Base-by-base conservation (phyloP, 2,797 vertebrate genomes). In the Pantherophis alleghaniensis region DNA sequence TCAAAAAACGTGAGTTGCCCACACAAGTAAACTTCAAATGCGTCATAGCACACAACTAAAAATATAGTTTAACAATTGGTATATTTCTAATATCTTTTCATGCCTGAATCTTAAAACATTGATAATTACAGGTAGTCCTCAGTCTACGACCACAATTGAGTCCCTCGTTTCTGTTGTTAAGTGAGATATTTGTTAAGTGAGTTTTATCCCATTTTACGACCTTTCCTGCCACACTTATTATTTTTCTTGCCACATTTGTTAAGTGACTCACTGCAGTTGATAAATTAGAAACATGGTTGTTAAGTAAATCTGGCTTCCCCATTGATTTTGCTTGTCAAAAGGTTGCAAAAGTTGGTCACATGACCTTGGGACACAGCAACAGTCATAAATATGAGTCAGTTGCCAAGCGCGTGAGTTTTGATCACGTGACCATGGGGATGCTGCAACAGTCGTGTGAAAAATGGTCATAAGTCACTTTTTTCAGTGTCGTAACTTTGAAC, bases 21-120 rank as follows among this genome's bases (percentile, higher is more conserved):
- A 12, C 9, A n/a, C 16, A 83, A 51, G 42, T 13, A 59, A 59
- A 88, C 28, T 51, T 89, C 57, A 10, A 83, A 42, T 47, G 56
- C 0, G 3, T 51, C 28, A 47, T 5, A 92, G 88, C 0, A 87
- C 10, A 9, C 22, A n/a, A 63, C 12, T n/a, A 90, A 86, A 83
- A 37, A 56, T 51, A 92, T 59, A 4, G 51, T 92, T 95, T 91
- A 95, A 94, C 93, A 96, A 87, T 86, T 90, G 88, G 87, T 42
- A 95, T 95, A 94, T 90, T 93, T 60, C 86, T 24, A 56, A 26
- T 28, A 26, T 91, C 93, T 61, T 92, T 61, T 28, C 88, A 79
- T 89, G 42, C 0, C 37, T 91, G 87, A 57, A 94, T 92, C 55
- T 37, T 42, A 0, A 90, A 3, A 1, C 1, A 0, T 79, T 94